Evolutionary conservation across 2,797 vertebrate species (phyloP).

Genomic region (Coluber constrictor): DNA sequence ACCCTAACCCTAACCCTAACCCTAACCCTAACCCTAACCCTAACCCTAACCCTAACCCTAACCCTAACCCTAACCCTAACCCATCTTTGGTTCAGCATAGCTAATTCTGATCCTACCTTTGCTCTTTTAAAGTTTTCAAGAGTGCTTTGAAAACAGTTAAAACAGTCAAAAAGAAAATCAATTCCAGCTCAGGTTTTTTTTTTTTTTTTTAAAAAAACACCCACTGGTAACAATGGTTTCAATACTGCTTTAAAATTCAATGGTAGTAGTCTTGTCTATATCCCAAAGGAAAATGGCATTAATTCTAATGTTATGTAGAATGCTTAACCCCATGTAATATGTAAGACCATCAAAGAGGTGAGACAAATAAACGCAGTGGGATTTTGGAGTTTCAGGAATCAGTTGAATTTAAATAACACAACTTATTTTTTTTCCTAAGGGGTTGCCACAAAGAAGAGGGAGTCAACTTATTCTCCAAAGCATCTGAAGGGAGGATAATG

Average conservation of each 20-base stretch:
- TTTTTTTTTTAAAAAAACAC: not conserved
- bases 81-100: not conserved
- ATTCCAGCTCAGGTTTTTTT: not conserved
- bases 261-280: not conserved
- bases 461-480: not conserved
- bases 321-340: not conserved
- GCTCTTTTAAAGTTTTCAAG: not conserved
- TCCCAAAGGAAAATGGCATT: not conserved
- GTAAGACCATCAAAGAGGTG: not conserved
- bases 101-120: not conserved
- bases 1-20: not conserved
- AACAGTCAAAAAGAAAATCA: not conserved
- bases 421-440: not conserved
- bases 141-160: not conserved
- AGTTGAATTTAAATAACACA: not conserved
- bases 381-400: not conserved
- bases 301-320: not conserved
- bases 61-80: not conserved
- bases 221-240: not conserved
- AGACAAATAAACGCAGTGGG: too few relatives aligned
- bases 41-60: too few relatives aligned
- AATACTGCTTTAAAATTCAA: not conserved
- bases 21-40: too few relatives aligned
- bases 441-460: not conserved
- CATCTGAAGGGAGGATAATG: not conserved